phyloP scores from a whole-genome alignment of 1,140 invertebrate genomes.

The Cepaea nemoralis region DNA sequence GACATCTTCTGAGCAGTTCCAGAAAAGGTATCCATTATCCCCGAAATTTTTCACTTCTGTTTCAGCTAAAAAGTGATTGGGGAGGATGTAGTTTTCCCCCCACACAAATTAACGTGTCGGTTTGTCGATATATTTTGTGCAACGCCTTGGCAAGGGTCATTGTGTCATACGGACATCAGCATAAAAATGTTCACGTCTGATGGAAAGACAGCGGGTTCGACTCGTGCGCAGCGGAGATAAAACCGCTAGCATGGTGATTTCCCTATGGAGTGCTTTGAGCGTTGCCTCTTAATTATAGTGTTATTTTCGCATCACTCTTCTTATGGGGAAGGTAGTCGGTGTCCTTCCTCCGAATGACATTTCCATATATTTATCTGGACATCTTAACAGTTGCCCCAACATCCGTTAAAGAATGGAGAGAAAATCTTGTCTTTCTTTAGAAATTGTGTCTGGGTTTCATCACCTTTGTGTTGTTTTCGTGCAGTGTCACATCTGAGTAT shows the following conservation, averaged over 20 bases:
- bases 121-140: neutral
- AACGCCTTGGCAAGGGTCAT: neutral
- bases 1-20: too few relatives aligned
- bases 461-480: too few relatives aligned
- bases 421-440: too few relatives aligned
- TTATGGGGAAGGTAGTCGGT: neutral
- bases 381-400: neutral
- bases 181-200: neutral
- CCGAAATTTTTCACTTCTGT: too few relatives aligned
- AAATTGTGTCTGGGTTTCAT: too few relatives aligned
- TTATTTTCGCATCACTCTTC: constrained; percentile 7
- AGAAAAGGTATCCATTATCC: too few relatives aligned
- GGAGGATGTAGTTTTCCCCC: too few relatives aligned
- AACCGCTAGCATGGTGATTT: neutral
- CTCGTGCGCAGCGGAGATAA: neutral
- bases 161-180: neutral
- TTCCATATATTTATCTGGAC: constrained; percentile 10
- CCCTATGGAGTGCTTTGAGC: neutral
- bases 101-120: neutral
- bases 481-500: too few relatives aligned
- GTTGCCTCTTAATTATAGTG: neutral
- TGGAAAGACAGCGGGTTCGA: neutral
- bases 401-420: too few relatives aligned
- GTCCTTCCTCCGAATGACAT: neutral
- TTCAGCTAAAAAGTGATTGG: too few relatives aligned